Evolutionary conservation across 2,888 invertebrate species (phyloP).

Genomic region (Drosophila macrospina): DNA sequence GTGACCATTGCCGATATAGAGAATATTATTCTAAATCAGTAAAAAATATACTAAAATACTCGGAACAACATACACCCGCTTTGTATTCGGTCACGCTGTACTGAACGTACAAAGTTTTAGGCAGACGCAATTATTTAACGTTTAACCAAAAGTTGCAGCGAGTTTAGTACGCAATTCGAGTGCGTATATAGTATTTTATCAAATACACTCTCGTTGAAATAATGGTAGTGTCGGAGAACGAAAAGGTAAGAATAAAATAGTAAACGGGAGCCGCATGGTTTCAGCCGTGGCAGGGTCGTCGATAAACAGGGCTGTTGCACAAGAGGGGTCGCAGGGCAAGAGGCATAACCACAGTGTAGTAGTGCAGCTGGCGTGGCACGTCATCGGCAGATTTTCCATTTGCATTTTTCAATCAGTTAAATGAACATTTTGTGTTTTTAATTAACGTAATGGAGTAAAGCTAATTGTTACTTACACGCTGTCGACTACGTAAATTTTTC

Average conservation of each 20-base stretch:
- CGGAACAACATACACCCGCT: constrained; percentile 7
- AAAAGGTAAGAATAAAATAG: constrained; percentile 66
- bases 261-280: constrained; percentile 65
- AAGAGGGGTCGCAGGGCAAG: constrained; percentile 47
- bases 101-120: constrained; percentile 54
- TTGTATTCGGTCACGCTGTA: constrained; percentile 52
- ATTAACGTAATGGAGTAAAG: constrained; percentile 40
- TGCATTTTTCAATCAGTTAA: constrained; percentile 48
- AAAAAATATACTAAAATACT: constrained; percentile 44
- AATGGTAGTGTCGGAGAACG: constrained; percentile 76
- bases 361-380: constrained; percentile 67
- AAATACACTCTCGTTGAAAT: constrained; percentile 44
- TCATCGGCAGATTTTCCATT: constrained; percentile 59
- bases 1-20: constrained; percentile 26
- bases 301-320: constrained; percentile 76
- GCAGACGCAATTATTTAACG: constrained; percentile 60
- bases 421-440: constrained; percentile 14
- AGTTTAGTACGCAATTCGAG: constrained; percentile 52
- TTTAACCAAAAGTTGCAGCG: constrained; percentile 34
- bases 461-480: constrained; percentile 58
- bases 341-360: constrained; percentile 41
- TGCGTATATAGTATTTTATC: constrained; percentile 51
- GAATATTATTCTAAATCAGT: not conserved
- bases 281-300: constrained; percentile 72
- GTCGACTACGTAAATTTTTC: constrained; percentile 52